A percentile compares a stretch with the other conserved stretches of the same genome.
Evolutionary conservation across 2,113 vertebrate genomes (phyloP).

Genomic region (Hippoglossus stenolepis): DNA sequence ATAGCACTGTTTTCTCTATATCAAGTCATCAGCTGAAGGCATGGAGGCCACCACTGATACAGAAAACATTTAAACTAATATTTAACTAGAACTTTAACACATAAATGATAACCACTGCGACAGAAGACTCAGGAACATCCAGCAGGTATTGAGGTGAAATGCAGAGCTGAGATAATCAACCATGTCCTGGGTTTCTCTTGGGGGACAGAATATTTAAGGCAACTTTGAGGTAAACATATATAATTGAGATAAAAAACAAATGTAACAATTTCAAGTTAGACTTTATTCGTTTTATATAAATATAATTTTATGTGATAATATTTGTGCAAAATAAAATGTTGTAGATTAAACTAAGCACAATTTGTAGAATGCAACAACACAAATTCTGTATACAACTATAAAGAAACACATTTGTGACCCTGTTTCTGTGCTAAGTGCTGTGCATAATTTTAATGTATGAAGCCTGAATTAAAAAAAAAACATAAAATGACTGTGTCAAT

Average conservation of each 20-base stretch:
- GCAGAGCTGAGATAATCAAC: background rate
- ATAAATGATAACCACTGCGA: background rate
- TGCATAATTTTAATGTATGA: slow-evolving; percentile 24
- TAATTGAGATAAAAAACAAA: slow-evolving; percentile 2
- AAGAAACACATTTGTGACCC: background rate
- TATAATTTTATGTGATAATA: slow-evolving; percentile 17
- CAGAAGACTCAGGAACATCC: background rate
- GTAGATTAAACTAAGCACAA: slow-evolving; percentile 23
- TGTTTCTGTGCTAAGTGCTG: slow-evolving; percentile 26
- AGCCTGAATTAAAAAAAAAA: slow-evolving; percentile 26
- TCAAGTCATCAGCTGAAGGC: slow-evolving; percentile 2
- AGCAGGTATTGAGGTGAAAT: background rate
- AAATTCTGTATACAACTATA: slow-evolving; percentile 19
- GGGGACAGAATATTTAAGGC: slow-evolving; percentile 38
- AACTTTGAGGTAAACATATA: slow-evolving; percentile 21
- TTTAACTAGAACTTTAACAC: background rate
- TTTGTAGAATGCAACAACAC: slow-evolving; percentile 16
- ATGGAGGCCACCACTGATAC: background rate
- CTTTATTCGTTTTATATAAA: slow-evolving; percentile 46
- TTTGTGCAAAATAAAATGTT: slow-evolving; percentile 11
- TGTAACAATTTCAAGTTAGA: slow-evolving; percentile 32
- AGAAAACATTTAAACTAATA: background rate
- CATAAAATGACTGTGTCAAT: slow-evolving; percentile 13
- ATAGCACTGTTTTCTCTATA: slow-evolving; percentile 19
- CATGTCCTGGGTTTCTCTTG: too few relatives aligned